Percentiles rank a stretch among this genome's conserved stretches.
phyloP scores from a whole-genome alignment of 37 sponge, comb jelly and placozoan species.

The Cladorhizidae sp. region DNA sequence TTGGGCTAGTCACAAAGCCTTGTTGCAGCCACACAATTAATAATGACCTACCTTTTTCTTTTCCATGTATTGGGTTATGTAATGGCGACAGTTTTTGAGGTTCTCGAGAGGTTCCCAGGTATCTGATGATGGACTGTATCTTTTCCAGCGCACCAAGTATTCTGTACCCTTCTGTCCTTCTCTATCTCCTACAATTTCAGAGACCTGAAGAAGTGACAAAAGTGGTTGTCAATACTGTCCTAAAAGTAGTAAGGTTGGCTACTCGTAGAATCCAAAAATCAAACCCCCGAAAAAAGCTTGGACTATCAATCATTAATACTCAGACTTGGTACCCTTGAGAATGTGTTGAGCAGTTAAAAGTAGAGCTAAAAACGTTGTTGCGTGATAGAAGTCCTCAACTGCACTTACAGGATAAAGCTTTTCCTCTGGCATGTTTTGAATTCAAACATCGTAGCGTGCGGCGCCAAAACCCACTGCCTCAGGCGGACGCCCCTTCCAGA shows the following conservation, averaged over 20 bases:
- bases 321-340: no score
- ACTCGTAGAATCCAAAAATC: background rate
- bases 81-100: conserved; percentile 39
- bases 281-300: background rate
- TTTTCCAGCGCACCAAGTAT: conserved; percentile 65
- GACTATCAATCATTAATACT: no score
- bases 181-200: conserved; percentile 31
- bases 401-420: no score
- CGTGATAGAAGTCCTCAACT: no score
- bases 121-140: conserved; percentile 37
- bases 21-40: no score
- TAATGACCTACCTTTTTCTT: background rate
- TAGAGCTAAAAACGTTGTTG: no score
- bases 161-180: conserved; percentile 5
- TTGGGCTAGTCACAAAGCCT: no score
- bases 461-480: background rate
- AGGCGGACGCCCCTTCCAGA: no score
- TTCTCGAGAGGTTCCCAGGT: conserved; percentile 78
- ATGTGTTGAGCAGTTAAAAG: no score
- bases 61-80: conserved; percentile 43
- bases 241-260: background rate
- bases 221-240: no score
- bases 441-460: background rate
- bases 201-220: background rate
- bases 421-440: background rate